Evolutionary conservation across 2,113 vertebrate species (phyloP), one percentile per base, ranked within the genome.

Genomic region (Gymnorhina tibicen): DNA sequence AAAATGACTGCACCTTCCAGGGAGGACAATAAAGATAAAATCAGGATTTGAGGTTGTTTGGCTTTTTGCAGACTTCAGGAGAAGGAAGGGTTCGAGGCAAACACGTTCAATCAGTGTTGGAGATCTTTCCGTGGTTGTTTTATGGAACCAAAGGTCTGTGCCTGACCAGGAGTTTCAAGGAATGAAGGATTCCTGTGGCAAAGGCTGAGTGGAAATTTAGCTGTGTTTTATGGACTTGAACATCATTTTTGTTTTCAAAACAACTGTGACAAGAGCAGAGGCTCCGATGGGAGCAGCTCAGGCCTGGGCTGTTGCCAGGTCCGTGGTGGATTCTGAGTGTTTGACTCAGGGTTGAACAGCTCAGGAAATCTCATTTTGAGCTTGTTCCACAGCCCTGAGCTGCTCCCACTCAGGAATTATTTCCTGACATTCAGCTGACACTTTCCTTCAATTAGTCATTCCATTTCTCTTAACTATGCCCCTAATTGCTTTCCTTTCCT

Each of bases 401-500:
- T 85, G 59, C 50, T 85, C 58, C 79, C 58, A 53, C 50, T 73
- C 56, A 49, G 56, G 83, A 94, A 92, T 92, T 91, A 49, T 95
- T 97, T 95, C 93, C 95, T 93, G 88, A 81, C 88, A 92, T 93
- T 91, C 56, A 70, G 59, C 33, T 89, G 91, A 77, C 47, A 78
- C 79, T 96, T 97, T 93, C 44, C 85, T 96, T 88, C 88, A 93
- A 84, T 91, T 95, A 96, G 60, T 75, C 52, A 88, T 86, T 86
- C 76, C 49, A 24, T 91, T 96, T 89, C 76, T 94, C 62, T 83
- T 94, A 93, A 83, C 63, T 60, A 39, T 53, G 8, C 18, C 35
- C 39, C 35, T 91, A 94, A 93, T 88, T 91, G 91, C 73, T 86
- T 95, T 87, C 79, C 87, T 93, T 83, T 79, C 84, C 63, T 80